Conservation (phyloP, 2,888 invertebrate genomes). For the Heliconius ismenius region DNA sequence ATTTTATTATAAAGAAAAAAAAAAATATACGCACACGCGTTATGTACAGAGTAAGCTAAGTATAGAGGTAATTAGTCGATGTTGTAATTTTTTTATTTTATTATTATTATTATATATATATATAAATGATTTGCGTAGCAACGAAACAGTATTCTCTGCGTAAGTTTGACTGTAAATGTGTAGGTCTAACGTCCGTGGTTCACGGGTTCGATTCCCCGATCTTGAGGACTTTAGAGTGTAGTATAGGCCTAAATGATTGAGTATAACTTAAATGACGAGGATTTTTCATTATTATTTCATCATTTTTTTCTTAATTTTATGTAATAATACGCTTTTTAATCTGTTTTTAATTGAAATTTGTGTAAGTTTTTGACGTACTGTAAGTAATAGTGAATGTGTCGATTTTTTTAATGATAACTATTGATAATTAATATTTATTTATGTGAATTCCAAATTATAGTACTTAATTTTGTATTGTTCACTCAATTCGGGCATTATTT, state of each 20-base stretch:
- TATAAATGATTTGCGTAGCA: constrained; percentile 71
- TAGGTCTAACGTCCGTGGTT: constrained; percentile 35
- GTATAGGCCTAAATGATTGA: constrained; percentile 56
- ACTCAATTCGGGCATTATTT: constrained; percentile 24
- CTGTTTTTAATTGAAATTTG: background rate
- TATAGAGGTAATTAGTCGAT: constrained; percentile 57
- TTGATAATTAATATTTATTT: constrained; percentile 32
- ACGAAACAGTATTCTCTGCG: constrained; percentile 72
- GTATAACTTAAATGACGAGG: constrained; percentile 10
- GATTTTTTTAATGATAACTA: constrained; percentile 6
- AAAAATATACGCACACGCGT: constrained; percentile 46
- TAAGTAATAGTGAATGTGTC: constrained; percentile 1
- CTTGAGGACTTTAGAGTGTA: constrained; percentile 47
- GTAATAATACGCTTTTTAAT: constrained; percentile 17
- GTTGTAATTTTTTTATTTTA: constrained; percentile 54
- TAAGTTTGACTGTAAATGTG: constrained; percentile 57
- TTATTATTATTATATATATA: constrained; percentile 3
- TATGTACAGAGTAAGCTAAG: constrained; percentile 74
- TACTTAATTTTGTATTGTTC: constrained; percentile 28
- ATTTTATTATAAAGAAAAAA: constrained; percentile 36
- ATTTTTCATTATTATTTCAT: constrained; percentile 1
- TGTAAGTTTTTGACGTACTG: background rate
- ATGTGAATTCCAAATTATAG: constrained; percentile 29
- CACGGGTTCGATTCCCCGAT: background rate
- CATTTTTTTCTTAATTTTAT: background rate